These are phyloP conservation scores for Cathartes aura DNA, from an alignment of 2,113 vertebrate species.

Conservation along the genomic window DNA sequence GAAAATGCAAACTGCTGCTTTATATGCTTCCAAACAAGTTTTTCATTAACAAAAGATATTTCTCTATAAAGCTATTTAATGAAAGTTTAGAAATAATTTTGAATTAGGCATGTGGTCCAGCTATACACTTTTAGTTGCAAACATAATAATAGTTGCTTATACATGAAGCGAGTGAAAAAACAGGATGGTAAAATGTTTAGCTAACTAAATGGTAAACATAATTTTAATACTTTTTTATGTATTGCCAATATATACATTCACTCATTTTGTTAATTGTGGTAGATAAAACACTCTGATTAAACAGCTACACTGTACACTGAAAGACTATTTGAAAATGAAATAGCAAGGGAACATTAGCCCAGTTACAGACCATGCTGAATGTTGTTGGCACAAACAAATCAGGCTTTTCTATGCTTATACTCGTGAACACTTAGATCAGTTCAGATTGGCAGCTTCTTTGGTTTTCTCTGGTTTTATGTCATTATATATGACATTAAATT, in stretches of 20 bases:
- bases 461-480: slow-evolving; percentile 77
- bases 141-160: slow-evolving; percentile 73
- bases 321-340: slow-evolving; percentile 73
- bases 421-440: slow-evolving; percentile 72
- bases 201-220: slow-evolving; percentile 64
- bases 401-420: slow-evolving; percentile 63
- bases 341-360: slow-evolving; percentile 74
- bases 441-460: slow-evolving; percentile 80
- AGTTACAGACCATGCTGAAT: slow-evolving; percentile 76
- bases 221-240: slow-evolving; percentile 66
- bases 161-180: slow-evolving; percentile 63
- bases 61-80: slow-evolving; percentile 69
- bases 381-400: slow-evolving; percentile 80
- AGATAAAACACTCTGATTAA: slow-evolving; percentile 77
- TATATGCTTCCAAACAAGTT: slow-evolving; percentile 69
- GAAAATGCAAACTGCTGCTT: slow-evolving; percentile 68
- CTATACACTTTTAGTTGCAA: slow-evolving; percentile 64
- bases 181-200: slow-evolving; percentile 75
- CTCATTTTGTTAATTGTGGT: slow-evolving; percentile 72
- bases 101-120: slow-evolving; percentile 66
- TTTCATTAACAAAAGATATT: slow-evolving; percentile 69
- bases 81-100: slow-evolving; percentile 71
- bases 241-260: slow-evolving; percentile 71
- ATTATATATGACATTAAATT: slow-evolving; percentile 84
- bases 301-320: slow-evolving; percentile 65